Base-by-base conservation (phyloP, 2,113 vertebrate species). In the Elephantulus edwardii region DNA sequence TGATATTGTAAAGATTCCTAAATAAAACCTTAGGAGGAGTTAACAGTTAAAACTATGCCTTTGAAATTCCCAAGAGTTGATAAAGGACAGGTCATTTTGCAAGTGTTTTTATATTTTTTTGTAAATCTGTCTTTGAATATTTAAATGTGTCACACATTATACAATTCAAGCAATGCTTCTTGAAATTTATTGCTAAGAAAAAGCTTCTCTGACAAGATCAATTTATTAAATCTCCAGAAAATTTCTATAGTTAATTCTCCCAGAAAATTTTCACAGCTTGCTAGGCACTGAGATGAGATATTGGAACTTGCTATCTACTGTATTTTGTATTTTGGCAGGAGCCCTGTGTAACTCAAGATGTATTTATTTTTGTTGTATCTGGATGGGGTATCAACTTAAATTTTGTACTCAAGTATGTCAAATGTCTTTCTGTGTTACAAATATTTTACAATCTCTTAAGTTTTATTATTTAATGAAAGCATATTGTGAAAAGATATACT, bases 121-220 rank as follows among this genome's bases (percentile, higher is more conserved):
- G n/a, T 13, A 46, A 62, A 58, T 64, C 68, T 77, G 2, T 80
- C 84, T 68, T 38, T 17, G 35, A 68, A 68, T 68, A 20, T 89
- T 85, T 89, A 24, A 70, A 93, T 79, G 50, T 16, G 28, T 85
- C 58, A 20, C 52, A 91, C 70, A 70, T 86, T 92, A 78, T 14
- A 66, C 1, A 52, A 71, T 66, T 87, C 44, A 70, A 64, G n/a
- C 50, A 71, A 76, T n/a, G n/a, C 28, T 76, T 86, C 5, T 54
- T 90, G 80, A 90, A 91, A 83, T 91, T 88, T 28, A 58, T 20
- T 80, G 76, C 83, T 44, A 80, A 44, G 22, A 76, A 75, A 76
- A 77, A 81, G 42, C 30, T 83, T 56, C 54, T 92, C 87, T 58
- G 68, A n/a, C 12, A 26, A 70, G 5, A 64, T 74, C 81, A 68